Percentiles rank a stretch among this genome's conserved stretches.
These are phyloP conservation scores for Mimumesa dahlbomi DNA, from an alignment of 2,888 invertebrate genomes.

Conservation along the genomic window DNA sequence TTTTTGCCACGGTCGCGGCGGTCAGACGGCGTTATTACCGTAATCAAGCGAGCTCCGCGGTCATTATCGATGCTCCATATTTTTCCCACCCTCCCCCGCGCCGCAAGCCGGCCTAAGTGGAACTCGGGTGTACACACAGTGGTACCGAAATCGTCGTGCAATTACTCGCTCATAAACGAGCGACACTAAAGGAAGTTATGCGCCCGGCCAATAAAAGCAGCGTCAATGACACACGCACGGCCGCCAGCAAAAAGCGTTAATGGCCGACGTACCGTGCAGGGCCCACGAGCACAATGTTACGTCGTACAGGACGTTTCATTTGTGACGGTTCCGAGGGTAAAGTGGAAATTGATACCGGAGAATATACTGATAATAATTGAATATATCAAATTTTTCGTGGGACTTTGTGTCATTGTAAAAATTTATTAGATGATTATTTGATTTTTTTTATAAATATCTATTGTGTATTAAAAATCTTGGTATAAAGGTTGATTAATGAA, in stretches of 20 bases:
- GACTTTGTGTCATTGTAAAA: too few species aligned
- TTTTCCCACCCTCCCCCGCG: slow-evolving; percentile 46
- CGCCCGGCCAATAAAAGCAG: slow-evolving; percentile 67
- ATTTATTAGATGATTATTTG: too few species aligned
- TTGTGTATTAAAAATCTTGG: too few species aligned
- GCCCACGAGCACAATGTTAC: slow-evolving; percentile 52
- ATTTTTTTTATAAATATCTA: too few species aligned
- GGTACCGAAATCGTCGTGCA: slow-evolving; percentile 69
- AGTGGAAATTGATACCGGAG: too few species aligned
- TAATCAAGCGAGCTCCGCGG: slow-evolving; percentile 39
- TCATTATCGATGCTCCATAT: slow-evolving; percentile 54
- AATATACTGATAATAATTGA: too few species aligned
- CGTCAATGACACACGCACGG: slow-evolving; percentile 68
- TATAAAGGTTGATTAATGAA: too few species aligned
- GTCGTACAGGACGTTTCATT: slow-evolving; percentile 43
- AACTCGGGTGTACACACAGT: slow-evolving; percentile 35
- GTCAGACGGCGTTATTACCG: slow-evolving; percentile 35
- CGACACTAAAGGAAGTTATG: slow-evolving; percentile 64
- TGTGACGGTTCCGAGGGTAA: slow-evolving; percentile 1
- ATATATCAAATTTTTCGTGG: too few species aligned
- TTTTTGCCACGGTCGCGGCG: slow-evolving; percentile 23
- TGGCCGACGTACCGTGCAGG: slow-evolving; percentile 46
- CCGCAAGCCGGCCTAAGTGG: slow-evolving; percentile 22
- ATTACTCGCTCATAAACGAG: slow-evolving; percentile 74
- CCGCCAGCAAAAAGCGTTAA: slow-evolving; percentile 62